These are phyloP conservation scores for Porites evermanni DNA, from an alignment of 92 coral and sea anemone genomes.

Conservation along the genomic window DNA sequence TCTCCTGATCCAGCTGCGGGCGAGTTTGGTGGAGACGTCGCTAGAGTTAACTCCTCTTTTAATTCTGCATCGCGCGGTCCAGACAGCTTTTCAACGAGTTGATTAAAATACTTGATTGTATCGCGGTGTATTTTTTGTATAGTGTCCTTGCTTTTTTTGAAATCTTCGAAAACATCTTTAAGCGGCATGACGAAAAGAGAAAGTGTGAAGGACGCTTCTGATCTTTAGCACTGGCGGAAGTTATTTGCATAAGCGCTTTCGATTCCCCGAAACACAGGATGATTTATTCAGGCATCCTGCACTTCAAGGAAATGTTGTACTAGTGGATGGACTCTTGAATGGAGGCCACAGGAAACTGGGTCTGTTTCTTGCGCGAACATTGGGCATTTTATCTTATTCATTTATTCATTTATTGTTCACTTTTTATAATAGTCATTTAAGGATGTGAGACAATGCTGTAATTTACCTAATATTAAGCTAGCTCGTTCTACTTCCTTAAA, in stretches of 20 bases:
- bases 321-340: conserved; percentile 1
- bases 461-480: too few species aligned
- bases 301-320: not conserved
- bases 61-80: conserved; percentile 15
- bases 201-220: too few species aligned
- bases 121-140: conserved; percentile 59
- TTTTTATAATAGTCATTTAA: too few species aligned
- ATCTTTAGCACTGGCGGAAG: not conserved
- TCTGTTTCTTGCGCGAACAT: too few species aligned
- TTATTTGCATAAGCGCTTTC: not conserved
- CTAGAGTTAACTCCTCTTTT: not conserved
- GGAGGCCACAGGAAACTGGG: too few species aligned
- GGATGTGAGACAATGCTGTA: too few species aligned
- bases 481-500: too few species aligned
- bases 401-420: too few species aligned
- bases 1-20: not conserved
- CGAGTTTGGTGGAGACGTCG: conserved; percentile 13
- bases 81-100: conserved; percentile 35
- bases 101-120: conserved; percentile 54
- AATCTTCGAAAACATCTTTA: conserved; percentile 64
- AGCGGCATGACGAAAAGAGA: conserved; percentile 40
- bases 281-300: too few species aligned
- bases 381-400: too few species aligned
- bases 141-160: conserved; percentile 47
- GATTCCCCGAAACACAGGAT: conserved; percentile 23